These are phyloP conservation scores for Nasalis larvatus DNA, from an alignment of 2,113 vertebrate species.

Conservation along the genomic window DNA sequence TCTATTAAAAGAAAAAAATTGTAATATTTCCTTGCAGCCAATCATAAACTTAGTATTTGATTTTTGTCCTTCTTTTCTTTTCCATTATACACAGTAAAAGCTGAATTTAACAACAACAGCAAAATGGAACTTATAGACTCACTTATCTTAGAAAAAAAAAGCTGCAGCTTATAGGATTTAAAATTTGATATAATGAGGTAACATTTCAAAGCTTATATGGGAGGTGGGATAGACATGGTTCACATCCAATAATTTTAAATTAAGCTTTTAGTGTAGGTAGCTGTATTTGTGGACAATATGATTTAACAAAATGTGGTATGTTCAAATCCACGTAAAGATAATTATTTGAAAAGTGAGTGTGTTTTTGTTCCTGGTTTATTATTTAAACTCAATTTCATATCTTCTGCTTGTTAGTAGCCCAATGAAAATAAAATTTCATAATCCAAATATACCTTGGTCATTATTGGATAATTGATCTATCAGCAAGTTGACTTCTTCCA, in stretches of 20 bases:
- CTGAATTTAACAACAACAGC: constrained; percentile 27
- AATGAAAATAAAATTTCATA: constrained; percentile 58
- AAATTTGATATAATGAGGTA: not conserved
- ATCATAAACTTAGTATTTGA: constrained; percentile 14
- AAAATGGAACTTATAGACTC: not conserved
- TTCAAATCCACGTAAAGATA: constrained; percentile 1
- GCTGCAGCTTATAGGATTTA: not conserved
- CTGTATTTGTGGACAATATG: not conserved
- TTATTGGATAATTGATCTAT: not conserved
- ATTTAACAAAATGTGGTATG: not conserved
- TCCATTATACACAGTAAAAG: constrained; percentile 44
- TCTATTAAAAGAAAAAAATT: constrained; percentile 30
- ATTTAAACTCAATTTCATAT: constrained; percentile 47
- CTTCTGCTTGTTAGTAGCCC: constrained; percentile 27
- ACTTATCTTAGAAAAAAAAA: not conserved
- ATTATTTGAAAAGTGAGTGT: constrained; percentile 50
- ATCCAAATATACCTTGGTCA: not conserved
- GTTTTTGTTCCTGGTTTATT: constrained; percentile 48
- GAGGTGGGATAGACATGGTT: not conserved
- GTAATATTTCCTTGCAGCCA: constrained; percentile 21
- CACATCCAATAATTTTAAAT: constrained; percentile 34
- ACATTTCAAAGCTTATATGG: constrained; percentile 34
- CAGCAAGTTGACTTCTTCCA: not conserved
- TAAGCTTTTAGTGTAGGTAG: constrained; percentile 2
- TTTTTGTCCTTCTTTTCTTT: constrained; percentile 41